phyloP scores from a whole-genome alignment of 1,140 invertebrate species.

The Theocolax elegans region DNA sequence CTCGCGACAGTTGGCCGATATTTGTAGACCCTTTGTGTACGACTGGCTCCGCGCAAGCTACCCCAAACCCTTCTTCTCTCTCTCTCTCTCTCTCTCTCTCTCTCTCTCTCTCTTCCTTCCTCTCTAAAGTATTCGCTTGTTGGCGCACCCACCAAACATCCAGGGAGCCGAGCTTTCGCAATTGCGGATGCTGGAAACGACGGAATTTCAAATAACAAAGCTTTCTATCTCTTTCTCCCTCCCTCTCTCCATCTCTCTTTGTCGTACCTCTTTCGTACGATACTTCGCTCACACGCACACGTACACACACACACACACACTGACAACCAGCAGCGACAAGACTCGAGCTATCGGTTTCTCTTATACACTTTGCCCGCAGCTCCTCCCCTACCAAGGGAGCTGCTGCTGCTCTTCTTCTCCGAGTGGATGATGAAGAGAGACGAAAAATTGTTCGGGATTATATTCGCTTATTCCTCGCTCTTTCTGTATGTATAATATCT shows the following conservation, averaged over 20 bases:
- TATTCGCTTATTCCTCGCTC: conserved; percentile 32
- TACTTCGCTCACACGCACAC: not conserved
- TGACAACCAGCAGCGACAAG: not conserved
- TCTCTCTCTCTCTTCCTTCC: conserved; percentile 23
- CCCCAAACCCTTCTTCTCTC: too few relatives aligned
- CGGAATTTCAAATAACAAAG: conserved; percentile 40
- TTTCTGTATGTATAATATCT: too few relatives aligned
- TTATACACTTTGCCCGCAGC: not conserved
- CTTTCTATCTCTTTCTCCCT: not conserved
- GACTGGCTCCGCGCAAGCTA: too few relatives aligned
- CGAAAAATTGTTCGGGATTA: conserved; percentile 33
- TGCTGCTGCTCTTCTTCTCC: not conserved
- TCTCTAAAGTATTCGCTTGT: conserved; percentile 31
- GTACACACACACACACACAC: not conserved
- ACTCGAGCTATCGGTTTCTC: conserved; percentile 37
- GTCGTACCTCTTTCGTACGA: too few relatives aligned
- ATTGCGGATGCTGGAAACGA: conserved; percentile 40
- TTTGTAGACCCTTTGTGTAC: conserved; percentile 56
- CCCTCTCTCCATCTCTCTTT: not conserved
- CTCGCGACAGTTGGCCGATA: conserved; percentile 51
- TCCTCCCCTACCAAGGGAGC: not conserved
- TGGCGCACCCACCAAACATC: conserved; percentile 39
- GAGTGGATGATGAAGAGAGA: not conserved
- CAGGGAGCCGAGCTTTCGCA: conserved; percentile 23
- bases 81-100: conserved; percentile 21